Evolutionary conservation across 2,797 vertebrate species (phyloP), one percentile per base, ranked within the genome.

Genomic region (Rhynchonycteris naso): DNA sequence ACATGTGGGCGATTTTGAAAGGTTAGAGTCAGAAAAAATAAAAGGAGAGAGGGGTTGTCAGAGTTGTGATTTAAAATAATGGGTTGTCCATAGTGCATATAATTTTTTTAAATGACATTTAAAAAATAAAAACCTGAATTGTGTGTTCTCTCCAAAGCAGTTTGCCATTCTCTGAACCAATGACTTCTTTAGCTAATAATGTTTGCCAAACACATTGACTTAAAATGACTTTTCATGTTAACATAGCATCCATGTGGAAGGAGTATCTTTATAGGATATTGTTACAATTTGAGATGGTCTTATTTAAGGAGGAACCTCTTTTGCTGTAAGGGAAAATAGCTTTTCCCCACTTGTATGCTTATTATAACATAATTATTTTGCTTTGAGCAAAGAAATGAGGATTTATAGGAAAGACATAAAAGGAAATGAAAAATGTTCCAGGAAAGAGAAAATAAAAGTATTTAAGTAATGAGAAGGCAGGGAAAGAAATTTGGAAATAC

Each of bases 261-360:
- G 58, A 92, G 35, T 85, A 65, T 66, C 66, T 50, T 92, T 71
- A 91, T 33, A 87, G 75, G 52, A 28, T 52, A 68, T 93, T 93
- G 91, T 86, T 94, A 95, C 80, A 92, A 93, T 80, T 52, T 52
- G 61, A 81, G 54, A 72, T 75, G 10, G 79, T 90, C 75, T 82
- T 92, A 80, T 86, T 97, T 93, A 95, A 93, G 59, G 35, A 95
- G 9, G n/a, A 92, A 91, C 59, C 58, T 94, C 54, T 82, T 86
- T 91, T 92, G 71, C 30, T 63, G 26, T 22, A 38, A 68, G n/a
- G 43, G 6, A 22, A 94, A 76, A 38, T 33, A 82, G 68, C 38
- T 66, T 30, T 9, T 14, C 0, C 2, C 0, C 14, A 24, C 19
- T 81, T 65, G 43, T 87, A 59, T 86, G 71, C 65, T 83, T 91